These are phyloP conservation scores for Nematostella vectensis DNA, from an alignment of 92 coral and sea anemone genomes.

Conservation along the genomic window DNA sequence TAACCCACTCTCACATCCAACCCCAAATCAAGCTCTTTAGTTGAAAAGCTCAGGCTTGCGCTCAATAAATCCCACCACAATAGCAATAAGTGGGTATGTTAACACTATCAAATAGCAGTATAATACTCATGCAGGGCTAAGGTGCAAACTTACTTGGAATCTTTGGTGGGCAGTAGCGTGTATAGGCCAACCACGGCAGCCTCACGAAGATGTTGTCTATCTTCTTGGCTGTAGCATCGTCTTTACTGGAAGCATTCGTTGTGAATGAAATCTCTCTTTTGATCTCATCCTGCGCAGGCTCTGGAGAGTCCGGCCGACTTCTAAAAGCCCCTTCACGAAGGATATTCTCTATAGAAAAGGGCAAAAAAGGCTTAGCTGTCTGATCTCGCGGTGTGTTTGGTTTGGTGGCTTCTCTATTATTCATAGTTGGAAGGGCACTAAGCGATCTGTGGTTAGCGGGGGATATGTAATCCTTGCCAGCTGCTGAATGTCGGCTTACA, in stretches of 20 bases:
- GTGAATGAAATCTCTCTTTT: too few relatives aligned
- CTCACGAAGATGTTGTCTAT: conserved; percentile 27
- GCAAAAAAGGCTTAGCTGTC: conserved; percentile 24
- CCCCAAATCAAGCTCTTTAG: too few relatives aligned
- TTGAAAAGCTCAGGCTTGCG: too few relatives aligned
- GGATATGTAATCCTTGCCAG: conserved; percentile 26
- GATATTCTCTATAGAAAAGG: conserved; percentile 33
- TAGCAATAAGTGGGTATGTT: too few relatives aligned
- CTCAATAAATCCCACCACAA: too few relatives aligned
- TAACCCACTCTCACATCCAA: too few relatives aligned
- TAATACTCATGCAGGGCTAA: too few relatives aligned
- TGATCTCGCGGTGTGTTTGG: conserved; percentile 23
- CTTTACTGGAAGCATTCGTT: background rate
- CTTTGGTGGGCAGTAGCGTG: conserved; percentile 93
- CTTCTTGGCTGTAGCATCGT: background rate
- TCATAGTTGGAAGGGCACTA: conserved; percentile 17
- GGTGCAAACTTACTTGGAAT: conserved; percentile 82
- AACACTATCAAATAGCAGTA: too few relatives aligned
- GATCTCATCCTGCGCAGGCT: conserved; percentile 2
- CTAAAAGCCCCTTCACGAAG: conserved; percentile 21
- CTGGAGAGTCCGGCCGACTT: conserved; percentile 13
- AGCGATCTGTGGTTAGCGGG: conserved; percentile 32
- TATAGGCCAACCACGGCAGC: conserved; percentile 83
- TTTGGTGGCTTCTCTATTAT: conserved; percentile 10
- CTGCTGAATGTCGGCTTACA: conserved; percentile 15